Evolutionary conservation across 2,113 vertebrate species (phyloP), one percentile per base, ranked within the genome.

Genomic region (human): DNA sequence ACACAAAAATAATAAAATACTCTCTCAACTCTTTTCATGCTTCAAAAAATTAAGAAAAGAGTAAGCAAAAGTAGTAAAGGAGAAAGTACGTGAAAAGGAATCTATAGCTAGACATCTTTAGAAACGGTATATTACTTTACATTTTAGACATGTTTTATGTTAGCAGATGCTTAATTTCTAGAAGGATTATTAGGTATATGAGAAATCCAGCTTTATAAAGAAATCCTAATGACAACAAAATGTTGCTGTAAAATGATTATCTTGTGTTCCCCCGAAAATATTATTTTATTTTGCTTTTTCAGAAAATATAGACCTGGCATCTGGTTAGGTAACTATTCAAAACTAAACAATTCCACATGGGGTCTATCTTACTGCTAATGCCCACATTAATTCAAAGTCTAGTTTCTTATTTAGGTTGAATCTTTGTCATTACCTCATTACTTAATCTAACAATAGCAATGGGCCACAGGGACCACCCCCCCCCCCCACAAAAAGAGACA

Each of bases 391-490:
- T 92, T 88, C 43, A 22, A 78, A 85, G 14, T 75, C 70, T 59
- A 50, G 76, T 97, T 97, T 97, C 96, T 98, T 98, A 86, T 93
- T 97, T 93, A 87, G 81, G 93, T 97, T 81, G 93, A 98, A 75
- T 14, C 4, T 70, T 98, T 97, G 97, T 98, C 97, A 98, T 98
- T 98, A 98, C 93, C 96, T 98, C 97, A 98, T 98, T 98, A 98
- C 94, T 98, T 97, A 98, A 96, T 97, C 97, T 92, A 92, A 98
- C 75, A 93, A 96, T 96, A 97, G 97, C 96, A 98, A 97, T 85
- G 98, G 97, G 96, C 97, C 97, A 98, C 97, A 93, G 97, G 40
- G 45, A 68, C 4, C 40, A 30, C 16, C 2, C n/a, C 43, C 40
- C 35, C 16, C 2, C 32, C 43, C 48, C 30, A 17, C 43, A 32